Evolutionary conservation across 2,888 invertebrate species (phyloP).

Genomic region (Harpalus rufipes): DNA sequence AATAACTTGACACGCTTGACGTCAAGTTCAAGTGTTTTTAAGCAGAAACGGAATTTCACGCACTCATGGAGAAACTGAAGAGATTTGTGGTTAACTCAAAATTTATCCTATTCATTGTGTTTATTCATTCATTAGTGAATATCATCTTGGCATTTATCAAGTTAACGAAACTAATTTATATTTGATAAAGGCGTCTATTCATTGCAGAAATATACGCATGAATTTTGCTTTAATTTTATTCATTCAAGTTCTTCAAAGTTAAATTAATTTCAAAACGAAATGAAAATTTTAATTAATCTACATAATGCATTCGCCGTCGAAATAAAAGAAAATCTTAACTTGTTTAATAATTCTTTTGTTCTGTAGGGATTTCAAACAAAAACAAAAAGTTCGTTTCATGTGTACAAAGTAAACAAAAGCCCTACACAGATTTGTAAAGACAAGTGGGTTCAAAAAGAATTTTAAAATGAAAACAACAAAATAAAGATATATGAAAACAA

Average conservation of each 20-base stretch:
- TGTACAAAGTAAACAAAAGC: not conserved
- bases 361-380: not conserved
- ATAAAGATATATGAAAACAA: too few relatives aligned
- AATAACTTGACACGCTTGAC: not conserved
- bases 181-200: not conserved
- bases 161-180: not conserved
- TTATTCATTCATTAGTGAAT: not conserved
- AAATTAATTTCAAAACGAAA: not conserved
- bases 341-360: not conserved
- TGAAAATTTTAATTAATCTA: not conserved
- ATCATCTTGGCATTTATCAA: not conserved
- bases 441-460: not conserved
- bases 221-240: not conserved
- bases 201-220: not conserved
- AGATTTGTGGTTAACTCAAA: not conserved
- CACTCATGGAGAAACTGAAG: not conserved
- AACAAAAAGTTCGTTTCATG: not conserved
- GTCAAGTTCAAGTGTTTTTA: not conserved
- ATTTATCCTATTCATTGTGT: not conserved
- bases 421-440: not conserved
- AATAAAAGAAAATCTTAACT: not conserved
- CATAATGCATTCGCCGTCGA: not conserved
- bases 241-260: not conserved
- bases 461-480: too few relatives aligned
- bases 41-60: not conserved